Conservation (phyloP, 2,797 vertebrate species). For the Neomorphus geoffroyi region DNA sequence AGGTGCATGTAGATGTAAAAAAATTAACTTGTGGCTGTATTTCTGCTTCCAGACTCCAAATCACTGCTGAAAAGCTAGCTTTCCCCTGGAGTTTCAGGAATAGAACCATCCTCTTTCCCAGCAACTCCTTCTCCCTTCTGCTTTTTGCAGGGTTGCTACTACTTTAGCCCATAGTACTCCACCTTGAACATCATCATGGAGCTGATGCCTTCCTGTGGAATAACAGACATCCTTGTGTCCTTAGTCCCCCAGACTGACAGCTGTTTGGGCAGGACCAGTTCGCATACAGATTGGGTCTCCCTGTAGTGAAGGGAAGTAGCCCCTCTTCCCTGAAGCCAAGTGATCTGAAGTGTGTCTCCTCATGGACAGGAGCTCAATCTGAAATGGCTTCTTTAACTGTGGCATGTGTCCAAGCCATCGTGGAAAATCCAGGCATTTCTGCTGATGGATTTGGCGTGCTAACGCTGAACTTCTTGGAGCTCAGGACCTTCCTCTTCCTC, state of each 20-base stretch:
- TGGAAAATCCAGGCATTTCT: background rate
- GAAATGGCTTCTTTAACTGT: background rate
- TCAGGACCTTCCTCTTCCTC: background rate
- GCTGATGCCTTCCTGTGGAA: background rate
- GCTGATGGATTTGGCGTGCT: background rate
- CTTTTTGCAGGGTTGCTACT: background rate
- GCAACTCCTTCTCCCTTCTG: background rate
- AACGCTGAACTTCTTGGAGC: background rate
- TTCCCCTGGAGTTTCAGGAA: background rate
- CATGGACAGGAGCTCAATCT: background rate
- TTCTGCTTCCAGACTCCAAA: background rate
- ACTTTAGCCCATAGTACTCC: background rate
- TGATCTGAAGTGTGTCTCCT: background rate
- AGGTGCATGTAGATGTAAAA: background rate
- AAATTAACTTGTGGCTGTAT: background rate
- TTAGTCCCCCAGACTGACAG: background rate
- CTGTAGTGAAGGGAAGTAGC: background rate
- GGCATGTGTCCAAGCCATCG: accelerated
- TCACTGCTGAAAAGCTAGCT: background rate
- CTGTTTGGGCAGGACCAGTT: background rate
- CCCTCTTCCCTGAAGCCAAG: background rate
- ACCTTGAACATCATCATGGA: background rate
- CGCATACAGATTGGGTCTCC: accelerated
- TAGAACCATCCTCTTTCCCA: background rate
- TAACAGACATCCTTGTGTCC: background rate